phyloP scores from a whole-genome alignment of 2,113 vertebrate genomes.

The Nothocercus julius region DNA sequence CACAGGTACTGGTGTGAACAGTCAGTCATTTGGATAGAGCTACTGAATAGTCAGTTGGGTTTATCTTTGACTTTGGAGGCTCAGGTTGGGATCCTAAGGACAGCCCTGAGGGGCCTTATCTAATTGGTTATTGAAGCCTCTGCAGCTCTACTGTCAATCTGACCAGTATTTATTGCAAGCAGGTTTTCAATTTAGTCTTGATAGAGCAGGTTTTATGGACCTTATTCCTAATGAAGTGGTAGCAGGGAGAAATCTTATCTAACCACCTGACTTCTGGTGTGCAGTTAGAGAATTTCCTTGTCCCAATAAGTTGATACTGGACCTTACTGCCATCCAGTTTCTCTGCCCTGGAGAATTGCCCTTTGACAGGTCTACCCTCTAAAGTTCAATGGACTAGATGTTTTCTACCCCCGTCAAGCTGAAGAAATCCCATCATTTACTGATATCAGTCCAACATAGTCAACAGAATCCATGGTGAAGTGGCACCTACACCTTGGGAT shows the following conservation, averaged over 20 bases:
- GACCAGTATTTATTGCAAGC: slow-evolving; percentile 10
- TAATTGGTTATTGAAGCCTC: not conserved
- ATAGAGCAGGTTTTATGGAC: not conserved
- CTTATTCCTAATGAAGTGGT: slow-evolving; percentile 29
- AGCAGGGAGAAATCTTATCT: slow-evolving; percentile 41
- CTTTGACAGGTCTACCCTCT: slow-evolving; percentile 56
- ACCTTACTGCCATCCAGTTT: slow-evolving; percentile 50
- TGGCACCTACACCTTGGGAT: not conserved
- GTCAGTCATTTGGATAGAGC: not conserved
- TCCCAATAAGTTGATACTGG: slow-evolving; percentile 47
- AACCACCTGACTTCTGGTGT: slow-evolving; percentile 33
- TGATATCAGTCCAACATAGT: slow-evolving; percentile 28
- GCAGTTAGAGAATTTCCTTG: slow-evolving; percentile 45
- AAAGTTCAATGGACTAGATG: slow-evolving; percentile 58
- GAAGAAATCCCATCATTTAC: slow-evolving; percentile 56
- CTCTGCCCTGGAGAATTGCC: slow-evolving; percentile 20
- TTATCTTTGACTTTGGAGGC: not conserved
- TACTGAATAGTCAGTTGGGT: not conserved
- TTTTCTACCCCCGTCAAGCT: slow-evolving; percentile 19
- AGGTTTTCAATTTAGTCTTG: not conserved
- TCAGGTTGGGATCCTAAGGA: not conserved
- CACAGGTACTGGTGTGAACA: not conserved
- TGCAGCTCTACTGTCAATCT: not conserved
- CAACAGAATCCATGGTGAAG: slow-evolving; percentile 27
- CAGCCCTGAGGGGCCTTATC: not conserved